These are phyloP conservation scores for Proteles cristata DNA, from an alignment of 2,113 vertebrate genomes.

Conservation along the genomic window DNA sequence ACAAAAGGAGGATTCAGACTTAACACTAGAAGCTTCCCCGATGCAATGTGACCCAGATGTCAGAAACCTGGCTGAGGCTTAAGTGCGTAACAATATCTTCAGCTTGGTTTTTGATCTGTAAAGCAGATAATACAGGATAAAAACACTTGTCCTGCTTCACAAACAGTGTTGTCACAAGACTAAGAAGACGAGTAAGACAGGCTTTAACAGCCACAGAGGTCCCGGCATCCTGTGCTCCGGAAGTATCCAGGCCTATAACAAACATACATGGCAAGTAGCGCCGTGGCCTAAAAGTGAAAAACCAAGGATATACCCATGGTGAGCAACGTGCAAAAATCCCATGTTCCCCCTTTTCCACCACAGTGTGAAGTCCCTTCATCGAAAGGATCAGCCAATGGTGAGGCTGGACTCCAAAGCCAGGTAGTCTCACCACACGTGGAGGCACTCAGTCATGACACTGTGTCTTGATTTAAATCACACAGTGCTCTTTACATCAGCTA, in stretches of 20 bases:
- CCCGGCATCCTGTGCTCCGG: background rate
- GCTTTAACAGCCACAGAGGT: background rate
- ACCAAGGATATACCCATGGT: background rate
- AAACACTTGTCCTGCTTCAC: background rate
- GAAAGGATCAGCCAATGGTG: background rate
- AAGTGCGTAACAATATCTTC: background rate
- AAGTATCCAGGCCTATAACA: background rate
- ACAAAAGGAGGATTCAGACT: background rate
- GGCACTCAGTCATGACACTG: background rate
- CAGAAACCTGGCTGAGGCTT: background rate
- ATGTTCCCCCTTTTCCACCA: background rate
- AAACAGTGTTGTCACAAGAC: background rate
- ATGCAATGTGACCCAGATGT: background rate
- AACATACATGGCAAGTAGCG: background rate
- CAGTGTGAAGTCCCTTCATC: background rate
- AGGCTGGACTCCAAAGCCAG: background rate
- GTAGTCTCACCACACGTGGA: background rate
- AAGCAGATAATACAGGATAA: background rate
- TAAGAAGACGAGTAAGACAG: background rate
- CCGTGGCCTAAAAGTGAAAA: background rate
- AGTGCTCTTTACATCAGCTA: background rate
- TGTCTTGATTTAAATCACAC: conserved; percentile 7
- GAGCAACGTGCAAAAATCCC: background rate
- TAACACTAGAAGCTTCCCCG: background rate
- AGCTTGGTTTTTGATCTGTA: background rate